Conservation (phyloP, 2,113 vertebrate species). For the Progne subis region DNA sequence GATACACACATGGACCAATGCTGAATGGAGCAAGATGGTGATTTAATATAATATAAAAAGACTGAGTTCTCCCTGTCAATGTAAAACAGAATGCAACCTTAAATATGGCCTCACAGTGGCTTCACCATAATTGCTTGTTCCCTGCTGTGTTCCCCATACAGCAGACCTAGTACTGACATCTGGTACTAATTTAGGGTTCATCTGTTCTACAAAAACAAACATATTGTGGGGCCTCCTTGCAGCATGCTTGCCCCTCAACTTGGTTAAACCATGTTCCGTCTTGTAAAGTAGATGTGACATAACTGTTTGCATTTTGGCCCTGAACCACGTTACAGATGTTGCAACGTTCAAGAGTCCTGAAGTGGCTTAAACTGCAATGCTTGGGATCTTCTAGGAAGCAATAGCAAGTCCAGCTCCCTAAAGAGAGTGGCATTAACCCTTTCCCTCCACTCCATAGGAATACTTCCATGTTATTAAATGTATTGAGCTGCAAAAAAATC, state of each 20-base stretch:
- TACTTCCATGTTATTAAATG: neutral
- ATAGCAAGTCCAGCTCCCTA: neutral
- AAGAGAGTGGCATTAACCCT: neutral
- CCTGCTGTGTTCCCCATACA: conserved; percentile 55
- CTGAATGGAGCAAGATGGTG: neutral
- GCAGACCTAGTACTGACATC: conserved; percentile 59
- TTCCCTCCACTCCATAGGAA: fast-evolving
- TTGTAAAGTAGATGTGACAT: conserved; percentile 64
- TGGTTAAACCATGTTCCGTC: conserved; percentile 57
- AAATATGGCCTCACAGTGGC: conserved; percentile 63
- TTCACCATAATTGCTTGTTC: conserved; percentile 62
- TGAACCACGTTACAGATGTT: neutral
- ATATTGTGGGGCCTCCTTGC: conserved; percentile 56
- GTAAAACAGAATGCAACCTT: conserved; percentile 46
- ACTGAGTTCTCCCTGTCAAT: neutral
- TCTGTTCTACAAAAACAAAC: conserved; percentile 66
- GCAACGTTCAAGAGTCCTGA: conserved; percentile 19
- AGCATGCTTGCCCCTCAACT: conserved; percentile 53
- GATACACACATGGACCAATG: neutral
- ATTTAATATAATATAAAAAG: neutral
- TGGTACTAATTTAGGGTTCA: conserved; percentile 67
- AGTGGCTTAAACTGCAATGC: neutral
- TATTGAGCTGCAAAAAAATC: neutral
- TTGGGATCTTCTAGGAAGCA: conserved; percentile 29
- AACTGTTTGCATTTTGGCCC: conserved; percentile 57